A percentile compares a stretch with the other conserved stretches of the same genome.
Evolutionary conservation across 2,888 invertebrate genomes (phyloP).

Genomic region (Odontocolon sp.): DNA sequence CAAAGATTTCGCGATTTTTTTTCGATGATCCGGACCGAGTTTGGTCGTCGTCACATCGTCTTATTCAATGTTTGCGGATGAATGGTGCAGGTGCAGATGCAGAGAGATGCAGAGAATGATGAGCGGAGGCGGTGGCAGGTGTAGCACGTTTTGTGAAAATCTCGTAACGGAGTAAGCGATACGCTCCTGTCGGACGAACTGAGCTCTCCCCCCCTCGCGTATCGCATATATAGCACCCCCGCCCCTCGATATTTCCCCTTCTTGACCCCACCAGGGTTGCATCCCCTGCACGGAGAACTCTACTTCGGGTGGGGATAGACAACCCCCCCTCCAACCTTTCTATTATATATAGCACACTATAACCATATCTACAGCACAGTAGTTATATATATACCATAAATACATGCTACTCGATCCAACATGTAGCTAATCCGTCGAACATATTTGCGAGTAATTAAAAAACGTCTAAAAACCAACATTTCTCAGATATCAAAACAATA

Average conservation of each 20-base stretch:
- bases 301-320: slow-evolving; percentile 70
- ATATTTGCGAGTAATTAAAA: no score
- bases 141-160: slow-evolving; percentile 60
- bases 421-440: no score
- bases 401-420: no score
- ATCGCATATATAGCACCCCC: slow-evolving; percentile 79
- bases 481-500: no score
- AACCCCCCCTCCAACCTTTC: slow-evolving; percentile 30
- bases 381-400: no score
- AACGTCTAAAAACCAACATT: no score
- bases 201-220: slow-evolving; percentile 80
- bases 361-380: no score
- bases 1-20: not conserved
- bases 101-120: slow-evolving; percentile 6
- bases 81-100: slow-evolving; percentile 19
- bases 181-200: slow-evolving; percentile 80
- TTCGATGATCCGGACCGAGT: not conserved
- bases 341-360: not conserved
- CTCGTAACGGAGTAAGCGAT: slow-evolving; percentile 73
- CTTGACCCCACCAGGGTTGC: slow-evolving; percentile 64
- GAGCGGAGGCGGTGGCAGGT: slow-evolving; percentile 33
- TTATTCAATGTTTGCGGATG: not conserved
- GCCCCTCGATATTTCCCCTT: slow-evolving; percentile 76
- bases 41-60: not conserved
- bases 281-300: slow-evolving; percentile 67